Conservation (phyloP, 1,140 invertebrate genomes). For the Plectrocnemia conspersa region DNA sequence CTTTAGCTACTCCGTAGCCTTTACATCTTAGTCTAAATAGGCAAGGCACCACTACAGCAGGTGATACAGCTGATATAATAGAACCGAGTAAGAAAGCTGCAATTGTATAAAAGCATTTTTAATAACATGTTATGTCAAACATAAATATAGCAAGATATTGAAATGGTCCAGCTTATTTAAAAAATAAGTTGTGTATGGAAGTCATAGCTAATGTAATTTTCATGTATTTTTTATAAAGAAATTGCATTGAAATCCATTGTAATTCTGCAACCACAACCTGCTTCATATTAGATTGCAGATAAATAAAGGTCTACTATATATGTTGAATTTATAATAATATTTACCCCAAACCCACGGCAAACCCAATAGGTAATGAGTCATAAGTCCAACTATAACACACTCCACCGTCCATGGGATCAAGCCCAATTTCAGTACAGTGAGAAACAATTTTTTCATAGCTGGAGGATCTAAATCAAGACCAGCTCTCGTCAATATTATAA, state of each 20-base stretch:
- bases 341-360: constrained; percentile 84
- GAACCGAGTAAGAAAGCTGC: constrained; percentile 72
- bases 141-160: not conserved
- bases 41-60: constrained; percentile 92
- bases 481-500: constrained; percentile 87
- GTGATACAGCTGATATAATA: constrained; percentile 88
- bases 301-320: too few species aligned
- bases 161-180: not conserved
- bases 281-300: too few species aligned
- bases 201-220: too few species aligned
- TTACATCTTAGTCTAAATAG: constrained; percentile 76
- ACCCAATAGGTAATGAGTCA: constrained; percentile 68
- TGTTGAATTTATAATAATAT: too few species aligned
- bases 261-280: too few species aligned
- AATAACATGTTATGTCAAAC: not conserved
- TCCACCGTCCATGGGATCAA: constrained; percentile 84
- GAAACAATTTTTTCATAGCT: constrained; percentile 73
- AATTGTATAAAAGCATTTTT: constrained; percentile 28
- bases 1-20: constrained; percentile 88
- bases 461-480: constrained; percentile 86
- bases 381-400: constrained; percentile 61
- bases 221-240: too few species aligned
- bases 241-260: too few species aligned
- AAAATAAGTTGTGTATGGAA: too few species aligned
- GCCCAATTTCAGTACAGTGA: constrained; percentile 76